Conservation (phyloP, 1,140 invertebrate genomes). For the Lutraria rhynchaena region DNA sequence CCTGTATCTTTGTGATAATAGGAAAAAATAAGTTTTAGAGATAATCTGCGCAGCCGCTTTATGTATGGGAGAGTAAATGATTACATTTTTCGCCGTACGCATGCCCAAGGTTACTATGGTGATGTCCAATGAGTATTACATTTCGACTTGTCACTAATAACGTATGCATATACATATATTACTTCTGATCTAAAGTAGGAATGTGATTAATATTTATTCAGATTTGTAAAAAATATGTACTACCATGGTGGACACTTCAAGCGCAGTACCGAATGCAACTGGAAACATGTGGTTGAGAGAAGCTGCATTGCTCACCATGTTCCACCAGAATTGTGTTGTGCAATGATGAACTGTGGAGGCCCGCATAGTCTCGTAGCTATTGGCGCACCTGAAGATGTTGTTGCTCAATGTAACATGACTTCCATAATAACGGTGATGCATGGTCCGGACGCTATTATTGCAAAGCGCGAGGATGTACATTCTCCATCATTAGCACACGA, state of each 20-base stretch:
- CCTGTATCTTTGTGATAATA: too few relatives aligned
- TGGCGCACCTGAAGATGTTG: background rate
- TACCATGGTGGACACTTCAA: background rate
- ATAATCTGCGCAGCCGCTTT: too few relatives aligned
- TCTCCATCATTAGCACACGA: background rate
- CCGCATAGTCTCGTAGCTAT: conserved; percentile 2
- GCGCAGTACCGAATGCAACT: background rate
- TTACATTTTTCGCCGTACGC: background rate
- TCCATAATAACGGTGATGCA: background rate
- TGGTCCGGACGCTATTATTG: background rate
- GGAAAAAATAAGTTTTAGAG: too few relatives aligned
- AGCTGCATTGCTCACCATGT: conserved; percentile 7
- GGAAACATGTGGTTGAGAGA: conserved; percentile 1
- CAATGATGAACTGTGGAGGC: conserved; percentile 25
- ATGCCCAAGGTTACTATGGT: background rate
- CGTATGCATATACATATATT: background rate
- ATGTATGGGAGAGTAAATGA: too few relatives aligned
- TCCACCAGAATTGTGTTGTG: conserved; percentile 27
- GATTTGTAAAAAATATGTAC: conserved; percentile 6
- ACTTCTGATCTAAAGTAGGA: background rate
- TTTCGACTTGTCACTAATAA: background rate
- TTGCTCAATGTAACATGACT: conserved; percentile 27
- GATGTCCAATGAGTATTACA: background rate
- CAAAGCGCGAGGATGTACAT: too few relatives aligned
- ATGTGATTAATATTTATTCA: background rate